Percentiles rank a stretch among this genome's conserved stretches.
phyloP scores from a whole-genome alignment of 2,888 invertebrate genomes.

The Horisme vitalbata region DNA sequence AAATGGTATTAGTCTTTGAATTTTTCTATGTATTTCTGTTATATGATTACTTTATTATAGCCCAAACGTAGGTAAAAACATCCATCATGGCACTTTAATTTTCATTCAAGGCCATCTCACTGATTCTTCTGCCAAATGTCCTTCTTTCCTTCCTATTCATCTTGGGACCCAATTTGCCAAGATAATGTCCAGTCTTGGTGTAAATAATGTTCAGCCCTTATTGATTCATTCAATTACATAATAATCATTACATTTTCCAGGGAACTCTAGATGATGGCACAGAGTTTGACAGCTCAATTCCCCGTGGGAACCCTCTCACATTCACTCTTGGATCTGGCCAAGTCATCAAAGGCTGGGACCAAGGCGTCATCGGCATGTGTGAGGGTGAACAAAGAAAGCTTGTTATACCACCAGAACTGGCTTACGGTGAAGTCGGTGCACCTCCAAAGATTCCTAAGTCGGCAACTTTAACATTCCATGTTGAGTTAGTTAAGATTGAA shows the following conservation, averaged over 20 bases:
- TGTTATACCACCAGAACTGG: constrained; percentile 92
- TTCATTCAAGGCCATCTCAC: no score
- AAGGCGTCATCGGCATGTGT: constrained; percentile 94
- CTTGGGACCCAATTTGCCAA: no score
- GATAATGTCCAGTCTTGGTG: no score
- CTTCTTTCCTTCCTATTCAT: no score
- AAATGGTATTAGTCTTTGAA: no score
- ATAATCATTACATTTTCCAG: constrained; percentile 67
- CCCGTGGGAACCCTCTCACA: constrained; percentile 88
- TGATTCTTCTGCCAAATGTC: no score
- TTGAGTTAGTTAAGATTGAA: constrained; percentile 90
- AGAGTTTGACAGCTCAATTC: constrained; percentile 92
- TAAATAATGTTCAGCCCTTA: no score
- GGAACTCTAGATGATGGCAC: constrained; percentile 92
- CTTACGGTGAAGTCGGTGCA: constrained; percentile 91
- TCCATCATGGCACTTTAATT: no score
- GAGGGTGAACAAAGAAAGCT: constrained; percentile 93
- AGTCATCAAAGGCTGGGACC: constrained; percentile 96
- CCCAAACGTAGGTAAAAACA: no score
- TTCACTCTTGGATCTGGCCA: constrained; percentile 93
- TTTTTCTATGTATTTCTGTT: no score
- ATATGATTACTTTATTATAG: no score
- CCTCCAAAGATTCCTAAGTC: constrained; percentile 92
- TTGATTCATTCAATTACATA: no score
- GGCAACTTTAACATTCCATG: constrained; percentile 90